phyloP scores from a whole-genome alignment of 2,797 vertebrate genomes.

The Morelia viridis region DNA sequence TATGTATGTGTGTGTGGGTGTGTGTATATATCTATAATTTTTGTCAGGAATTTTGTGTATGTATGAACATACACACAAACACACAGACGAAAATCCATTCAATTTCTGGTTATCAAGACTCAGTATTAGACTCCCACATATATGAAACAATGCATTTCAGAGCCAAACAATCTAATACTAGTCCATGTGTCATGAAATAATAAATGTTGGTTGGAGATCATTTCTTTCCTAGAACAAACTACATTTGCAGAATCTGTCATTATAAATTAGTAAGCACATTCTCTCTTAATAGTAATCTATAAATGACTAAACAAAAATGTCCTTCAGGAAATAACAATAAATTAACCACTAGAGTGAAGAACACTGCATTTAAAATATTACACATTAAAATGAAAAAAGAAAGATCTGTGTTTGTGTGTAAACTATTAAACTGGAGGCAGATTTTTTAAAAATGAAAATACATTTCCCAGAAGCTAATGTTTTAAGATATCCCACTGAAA shows the following conservation, averaged over 20 bases:
- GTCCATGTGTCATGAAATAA: slow-evolving; percentile 47
- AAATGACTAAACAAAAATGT: slow-evolving; percentile 26
- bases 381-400: slow-evolving; percentile 33
- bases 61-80: no score
- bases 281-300: slow-evolving; percentile 27
- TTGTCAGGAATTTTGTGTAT: no score
- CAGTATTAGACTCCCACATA: slow-evolving; percentile 24
- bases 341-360: slow-evolving; percentile 27
- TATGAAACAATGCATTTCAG: slow-evolving; percentile 34
- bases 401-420: slow-evolving; percentile 26
- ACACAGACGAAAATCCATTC: slow-evolving; percentile 15
- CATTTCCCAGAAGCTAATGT: neutral
- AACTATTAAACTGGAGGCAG: slow-evolving; percentile 42
- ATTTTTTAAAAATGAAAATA: slow-evolving; percentile 16
- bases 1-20: neutral
- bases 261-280: slow-evolving; percentile 45
- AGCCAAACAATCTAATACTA: slow-evolving; percentile 34
- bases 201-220: slow-evolving; percentile 49
- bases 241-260: slow-evolving; percentile 45
- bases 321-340: slow-evolving; percentile 39
- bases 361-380: slow-evolving; percentile 29
- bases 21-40: no score
- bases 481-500: neutral
- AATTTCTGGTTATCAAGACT: slow-evolving; percentile 37
- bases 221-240: slow-evolving; percentile 41